Evolutionary conservation across 2,113 vertebrate genomes (phyloP).

Genomic region (Chaenocephalus aceratus): DNA sequence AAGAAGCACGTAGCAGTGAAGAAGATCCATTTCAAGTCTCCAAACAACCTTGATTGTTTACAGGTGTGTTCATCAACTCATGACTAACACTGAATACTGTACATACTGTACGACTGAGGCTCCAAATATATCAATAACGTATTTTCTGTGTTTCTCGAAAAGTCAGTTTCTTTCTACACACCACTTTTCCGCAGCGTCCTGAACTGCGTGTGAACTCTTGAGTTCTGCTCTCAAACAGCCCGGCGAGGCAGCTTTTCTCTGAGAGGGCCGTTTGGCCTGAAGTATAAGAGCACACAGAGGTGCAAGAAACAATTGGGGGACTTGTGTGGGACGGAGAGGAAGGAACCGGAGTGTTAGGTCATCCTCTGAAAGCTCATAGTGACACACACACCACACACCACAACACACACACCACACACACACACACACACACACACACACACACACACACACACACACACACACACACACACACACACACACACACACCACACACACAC

Average conservation of each 20-base stretch:
- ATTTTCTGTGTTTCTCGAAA: not conserved
- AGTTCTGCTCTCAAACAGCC: slow-evolving; percentile 5
- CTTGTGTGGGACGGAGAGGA: slow-evolving; percentile 62
- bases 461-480: too few relatives aligned
- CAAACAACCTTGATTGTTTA: not conserved
- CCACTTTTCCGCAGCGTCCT: not conserved
- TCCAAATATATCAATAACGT: not conserved
- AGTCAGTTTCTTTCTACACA: not conserved
- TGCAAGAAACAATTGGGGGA: slow-evolving; percentile 64
- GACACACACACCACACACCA: too few relatives aligned
- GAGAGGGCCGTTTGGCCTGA: slow-evolving; percentile 19
- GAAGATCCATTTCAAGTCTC: too few relatives aligned
- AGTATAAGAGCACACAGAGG: slow-evolving; percentile 46
- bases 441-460: slow-evolving; percentile 12
- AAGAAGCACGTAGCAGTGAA: not conserved
- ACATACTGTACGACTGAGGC: not conserved
- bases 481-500: too few relatives aligned
- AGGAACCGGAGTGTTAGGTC: slow-evolving; percentile 74
- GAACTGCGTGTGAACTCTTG: slow-evolving; percentile 16
- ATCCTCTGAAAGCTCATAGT: too few relatives aligned
- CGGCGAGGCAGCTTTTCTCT: not conserved
- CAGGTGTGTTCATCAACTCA: not conserved
- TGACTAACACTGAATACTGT: too few relatives aligned
- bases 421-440: slow-evolving; percentile 16
- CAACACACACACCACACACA: not conserved